Percentiles rank a stretch among this genome's conserved stretches.
phyloP scores from a whole-genome alignment of 2,888 invertebrate species.

The Priocnemis perturbator region DNA sequence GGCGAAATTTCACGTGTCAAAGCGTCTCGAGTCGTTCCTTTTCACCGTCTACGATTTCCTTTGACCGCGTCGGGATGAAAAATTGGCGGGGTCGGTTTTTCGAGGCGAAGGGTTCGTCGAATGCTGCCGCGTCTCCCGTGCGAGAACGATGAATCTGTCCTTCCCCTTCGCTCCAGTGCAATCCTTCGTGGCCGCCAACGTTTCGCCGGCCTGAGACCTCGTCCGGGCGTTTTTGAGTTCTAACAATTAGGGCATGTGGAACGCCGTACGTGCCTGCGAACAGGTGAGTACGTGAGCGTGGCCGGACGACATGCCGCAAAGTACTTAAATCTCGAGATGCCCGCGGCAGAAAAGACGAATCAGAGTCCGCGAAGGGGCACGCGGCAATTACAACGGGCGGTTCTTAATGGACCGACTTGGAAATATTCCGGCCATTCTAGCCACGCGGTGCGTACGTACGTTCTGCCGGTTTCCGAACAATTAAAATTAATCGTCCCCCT shows the following conservation, averaged over 20 bases:
- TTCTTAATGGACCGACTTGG: slow-evolving; percentile 64
- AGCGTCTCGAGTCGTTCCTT: neutral
- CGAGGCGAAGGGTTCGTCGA: too few relatives aligned
- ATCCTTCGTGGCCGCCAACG: too few relatives aligned
- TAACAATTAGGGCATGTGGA: slow-evolving; percentile 38
- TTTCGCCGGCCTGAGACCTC: too few relatives aligned
- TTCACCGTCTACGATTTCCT: neutral
- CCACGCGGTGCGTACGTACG: slow-evolving; percentile 58
- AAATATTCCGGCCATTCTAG: slow-evolving; percentile 67
- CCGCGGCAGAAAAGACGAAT: slow-evolving; percentile 37
- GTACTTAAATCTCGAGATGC: slow-evolving; percentile 64
- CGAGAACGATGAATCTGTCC: too few relatives aligned
- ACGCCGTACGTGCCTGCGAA: slow-evolving; percentile 30
- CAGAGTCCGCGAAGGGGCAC: slow-evolving; percentile 45
- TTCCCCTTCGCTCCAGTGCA: too few relatives aligned
- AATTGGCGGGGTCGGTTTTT: neutral
- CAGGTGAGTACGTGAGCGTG: slow-evolving; percentile 58
- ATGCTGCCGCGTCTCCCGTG: too few relatives aligned
- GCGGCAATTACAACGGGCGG: slow-evolving; percentile 64
- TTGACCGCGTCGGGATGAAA: neutral
- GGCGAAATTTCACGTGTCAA: neutral
- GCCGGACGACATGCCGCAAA: slow-evolving; percentile 44
- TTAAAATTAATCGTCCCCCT: slow-evolving; percentile 69
- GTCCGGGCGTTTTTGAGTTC: too few relatives aligned
- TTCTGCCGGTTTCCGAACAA: slow-evolving; percentile 58